phyloP scores from a whole-genome alignment of 2,888 invertebrate genomes.

The Dasypogon diadema region DNA sequence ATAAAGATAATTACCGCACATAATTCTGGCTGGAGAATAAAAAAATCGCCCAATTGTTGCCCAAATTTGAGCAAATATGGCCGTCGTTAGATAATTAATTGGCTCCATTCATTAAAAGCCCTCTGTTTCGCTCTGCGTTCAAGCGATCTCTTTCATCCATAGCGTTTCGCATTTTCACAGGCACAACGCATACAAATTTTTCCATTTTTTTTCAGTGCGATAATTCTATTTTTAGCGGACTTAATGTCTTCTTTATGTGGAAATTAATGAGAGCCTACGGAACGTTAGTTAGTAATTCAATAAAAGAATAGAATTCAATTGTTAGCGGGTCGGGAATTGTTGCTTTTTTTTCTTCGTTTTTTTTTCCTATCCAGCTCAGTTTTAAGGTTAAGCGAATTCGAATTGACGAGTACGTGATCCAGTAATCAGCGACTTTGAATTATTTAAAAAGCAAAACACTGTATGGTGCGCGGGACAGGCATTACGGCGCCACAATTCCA shows the following conservation, averaged over 20 bases:
- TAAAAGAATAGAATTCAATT: constrained; percentile 25
- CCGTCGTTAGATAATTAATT: constrained; percentile 38
- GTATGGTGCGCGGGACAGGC: not conserved
- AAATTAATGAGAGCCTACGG: constrained; percentile 35
- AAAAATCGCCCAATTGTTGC: constrained; percentile 17
- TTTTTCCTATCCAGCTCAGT: constrained; percentile 2
- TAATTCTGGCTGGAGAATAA: not conserved
- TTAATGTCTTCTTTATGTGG: constrained; percentile 22
- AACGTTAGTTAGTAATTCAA: constrained; percentile 34
- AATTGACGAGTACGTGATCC: constrained; percentile 4
- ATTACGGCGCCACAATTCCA: constrained; percentile 21
- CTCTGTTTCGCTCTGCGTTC: not conserved
- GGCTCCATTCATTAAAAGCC: constrained; percentile 26
- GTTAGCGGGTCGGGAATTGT: not conserved
- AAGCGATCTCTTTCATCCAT: constrained; percentile 13
- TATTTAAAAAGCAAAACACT: not conserved
- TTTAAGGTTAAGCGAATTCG: constrained; percentile 30
- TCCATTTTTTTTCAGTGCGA: not conserved
- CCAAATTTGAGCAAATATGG: constrained; percentile 44
- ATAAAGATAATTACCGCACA: not conserved
- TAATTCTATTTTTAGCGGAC: not conserved
- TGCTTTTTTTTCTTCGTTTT: not conserved
- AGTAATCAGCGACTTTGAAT: not conserved
- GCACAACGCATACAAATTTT: not conserved
- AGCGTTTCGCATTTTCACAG: not conserved